Evolutionary conservation across 2,888 invertebrate genomes (phyloP).

Genomic region (Hydriomena furcata): DNA sequence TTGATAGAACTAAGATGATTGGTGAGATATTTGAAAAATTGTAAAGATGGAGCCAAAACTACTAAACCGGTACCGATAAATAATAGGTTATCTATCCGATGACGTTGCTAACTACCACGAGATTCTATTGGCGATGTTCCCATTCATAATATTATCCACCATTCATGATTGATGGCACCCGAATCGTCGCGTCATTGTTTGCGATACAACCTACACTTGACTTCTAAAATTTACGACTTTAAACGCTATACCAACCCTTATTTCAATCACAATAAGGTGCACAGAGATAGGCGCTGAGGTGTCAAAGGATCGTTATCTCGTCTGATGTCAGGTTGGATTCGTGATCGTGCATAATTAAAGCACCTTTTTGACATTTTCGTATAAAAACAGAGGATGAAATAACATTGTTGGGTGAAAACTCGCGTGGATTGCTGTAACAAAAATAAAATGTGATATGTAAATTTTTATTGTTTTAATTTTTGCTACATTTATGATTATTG

Average conservation of each 20-base stretch:
- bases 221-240: slow-evolving; percentile 6
- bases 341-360: slow-evolving; percentile 39
- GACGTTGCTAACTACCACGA: slow-evolving; percentile 30
- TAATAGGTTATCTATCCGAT: slow-evolving; percentile 20
- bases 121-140: slow-evolving; percentile 41
- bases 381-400: slow-evolving; percentile 22
- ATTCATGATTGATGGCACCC: slow-evolving; percentile 49
- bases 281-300: slow-evolving; percentile 6
- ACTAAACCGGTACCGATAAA: no score
- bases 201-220: slow-evolving; percentile 36
- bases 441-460: not conserved
- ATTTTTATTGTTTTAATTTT: slow-evolving; percentile 5
- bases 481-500: not conserved
- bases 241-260: slow-evolving; percentile 11
- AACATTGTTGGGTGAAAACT: slow-evolving; percentile 12
- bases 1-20: no score
- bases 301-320: slow-evolving; percentile 27
- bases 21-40: no score
- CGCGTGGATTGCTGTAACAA: slow-evolving; percentile 15
- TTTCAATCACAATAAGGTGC: slow-evolving; percentile 9
- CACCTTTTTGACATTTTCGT: slow-evolving; percentile 22
- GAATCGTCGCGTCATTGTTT: slow-evolving; percentile 52
- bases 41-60: no score
- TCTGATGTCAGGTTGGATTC: slow-evolving; percentile 32
- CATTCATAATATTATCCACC: slow-evolving; percentile 50